These are phyloP conservation scores for Heliangelus exortis DNA, from an alignment of 2,797 vertebrate genomes.

Conservation along the genomic window DNA sequence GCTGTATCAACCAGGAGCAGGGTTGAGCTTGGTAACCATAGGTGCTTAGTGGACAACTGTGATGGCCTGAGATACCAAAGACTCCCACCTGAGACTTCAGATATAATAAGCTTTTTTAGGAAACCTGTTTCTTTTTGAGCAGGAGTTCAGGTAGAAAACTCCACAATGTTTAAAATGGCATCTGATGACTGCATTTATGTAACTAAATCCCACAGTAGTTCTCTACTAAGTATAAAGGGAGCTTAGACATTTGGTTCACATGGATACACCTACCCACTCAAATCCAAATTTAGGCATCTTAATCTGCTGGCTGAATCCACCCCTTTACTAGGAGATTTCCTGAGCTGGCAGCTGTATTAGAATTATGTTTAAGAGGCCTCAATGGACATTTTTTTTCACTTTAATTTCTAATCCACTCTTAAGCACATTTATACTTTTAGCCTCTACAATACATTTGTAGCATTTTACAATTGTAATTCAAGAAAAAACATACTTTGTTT, in stretches of 20 bases:
- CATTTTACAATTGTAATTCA: not conserved
- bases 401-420: slow-evolving; percentile 20
- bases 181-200: not conserved
- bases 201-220: slow-evolving; percentile 26
- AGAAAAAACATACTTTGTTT: not conserved
- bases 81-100: not conserved
- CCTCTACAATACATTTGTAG: not conserved
- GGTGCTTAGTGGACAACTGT: too few species aligned
- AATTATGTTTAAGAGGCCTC: not conserved
- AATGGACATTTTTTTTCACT: not conserved
- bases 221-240: not conserved
- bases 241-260: slow-evolving; percentile 58
- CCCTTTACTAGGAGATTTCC: slow-evolving; percentile 12
- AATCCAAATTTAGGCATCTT: slow-evolving; percentile 51
- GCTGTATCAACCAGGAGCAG: not conserved
- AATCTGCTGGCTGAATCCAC: slow-evolving; percentile 36
- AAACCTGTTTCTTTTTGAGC: not conserved
- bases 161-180: not conserved
- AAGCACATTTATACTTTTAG: not conserved
- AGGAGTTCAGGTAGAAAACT: not conserved
- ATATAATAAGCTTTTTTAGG: not conserved
- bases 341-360: slow-evolving; percentile 37
- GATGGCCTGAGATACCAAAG: not conserved
- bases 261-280: slow-evolving; percentile 55
- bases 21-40: not conserved